Base-by-base conservation (phyloP, 2,797 vertebrate species). In the Xiphorhynchus erythropygius region DNA sequence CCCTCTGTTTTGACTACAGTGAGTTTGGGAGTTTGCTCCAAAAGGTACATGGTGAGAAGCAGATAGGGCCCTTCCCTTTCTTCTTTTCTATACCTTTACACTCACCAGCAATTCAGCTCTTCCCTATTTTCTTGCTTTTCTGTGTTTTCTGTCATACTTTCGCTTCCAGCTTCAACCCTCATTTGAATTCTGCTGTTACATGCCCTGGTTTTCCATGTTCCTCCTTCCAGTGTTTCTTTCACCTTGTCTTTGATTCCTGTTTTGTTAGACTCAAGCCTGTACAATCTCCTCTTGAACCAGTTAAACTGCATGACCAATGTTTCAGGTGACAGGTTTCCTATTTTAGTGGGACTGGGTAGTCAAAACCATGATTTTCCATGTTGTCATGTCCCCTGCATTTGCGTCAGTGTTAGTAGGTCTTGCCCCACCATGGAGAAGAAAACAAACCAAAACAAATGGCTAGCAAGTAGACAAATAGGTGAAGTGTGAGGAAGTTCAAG, bases 121-220 rank as follows among this genome's bases (percentile, higher is more conserved):
- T 92, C 69, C 35, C 49, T 37, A 5, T 78, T 64, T 81, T 87
- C 46, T 95, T 0, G 0, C 52, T 83, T 92, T 85, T 70, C 42
- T 63, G 35, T 95, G 87, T 87, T 83, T 92, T 83, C 82, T 86
- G 80, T 84, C 55, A 50, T 91, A 81, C 19, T 84, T 91, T 42
- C 59, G 52, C 52, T 94, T 84, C 71, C 84, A 87, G 7, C 63
- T 59, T 93, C 56, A 55, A 63, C 44, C 3, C 8, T 65, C 74
- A 55, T 88, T 94, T 76, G 42, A 74, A 59, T 90, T 93, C 42
- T 71, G 8, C 33, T 63, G 73, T 78, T 77, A 59, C 93, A 63
- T 23, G 18, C 84, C 50, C 22, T 92, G 56, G 24, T 91, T 94
- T 91, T 88, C 55, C 77, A 60, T 87, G 46, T 90, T 87, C 15